These are phyloP conservation scores for Suncus etruscus DNA, from an alignment of 2,113 vertebrate species.

Conservation along the genomic window DNA sequence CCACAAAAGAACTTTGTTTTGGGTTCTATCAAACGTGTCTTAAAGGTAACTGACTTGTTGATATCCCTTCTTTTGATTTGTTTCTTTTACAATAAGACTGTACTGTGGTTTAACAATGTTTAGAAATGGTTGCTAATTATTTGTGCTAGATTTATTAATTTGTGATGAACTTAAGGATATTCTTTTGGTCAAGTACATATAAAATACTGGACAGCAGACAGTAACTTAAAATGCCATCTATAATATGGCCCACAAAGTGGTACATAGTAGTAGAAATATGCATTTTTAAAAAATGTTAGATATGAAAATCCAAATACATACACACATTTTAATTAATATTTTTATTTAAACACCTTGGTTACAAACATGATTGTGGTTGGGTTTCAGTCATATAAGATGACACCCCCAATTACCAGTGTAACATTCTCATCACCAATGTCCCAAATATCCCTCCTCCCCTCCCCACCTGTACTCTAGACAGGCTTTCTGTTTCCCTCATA, in stretches of 20 bases:
- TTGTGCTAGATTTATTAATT: constrained; percentile 28
- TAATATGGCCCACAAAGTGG: constrained; percentile 12
- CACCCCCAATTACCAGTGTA: no score
- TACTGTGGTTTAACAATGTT: not conserved
- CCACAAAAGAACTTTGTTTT: constrained; percentile 83
- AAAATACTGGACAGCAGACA: not conserved
- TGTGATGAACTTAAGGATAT: constrained; percentile 1
- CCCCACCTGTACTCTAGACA: no score
- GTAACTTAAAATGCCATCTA: not conserved
- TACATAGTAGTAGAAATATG: not conserved
- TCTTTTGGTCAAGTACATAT: constrained; percentile 34
- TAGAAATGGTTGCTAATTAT: constrained; percentile 43
- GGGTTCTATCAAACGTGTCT: constrained; percentile 90
- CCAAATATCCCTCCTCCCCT: no score
- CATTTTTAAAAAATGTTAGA: no score
- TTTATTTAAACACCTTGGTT: not conserved
- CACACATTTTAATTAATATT: not conserved
- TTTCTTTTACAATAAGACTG: constrained; percentile 32
- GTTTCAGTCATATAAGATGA: not conserved
- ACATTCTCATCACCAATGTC: no score
- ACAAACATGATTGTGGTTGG: no score
- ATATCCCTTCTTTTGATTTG: not conserved
- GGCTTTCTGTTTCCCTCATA: no score
- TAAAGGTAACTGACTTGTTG: constrained; percentile 86
- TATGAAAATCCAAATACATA: not conserved